Evolutionary conservation across 2,888 invertebrate genomes (phyloP), one percentile per base, ranked within the genome.

Genomic region (Phaonia tiefii): DNA sequence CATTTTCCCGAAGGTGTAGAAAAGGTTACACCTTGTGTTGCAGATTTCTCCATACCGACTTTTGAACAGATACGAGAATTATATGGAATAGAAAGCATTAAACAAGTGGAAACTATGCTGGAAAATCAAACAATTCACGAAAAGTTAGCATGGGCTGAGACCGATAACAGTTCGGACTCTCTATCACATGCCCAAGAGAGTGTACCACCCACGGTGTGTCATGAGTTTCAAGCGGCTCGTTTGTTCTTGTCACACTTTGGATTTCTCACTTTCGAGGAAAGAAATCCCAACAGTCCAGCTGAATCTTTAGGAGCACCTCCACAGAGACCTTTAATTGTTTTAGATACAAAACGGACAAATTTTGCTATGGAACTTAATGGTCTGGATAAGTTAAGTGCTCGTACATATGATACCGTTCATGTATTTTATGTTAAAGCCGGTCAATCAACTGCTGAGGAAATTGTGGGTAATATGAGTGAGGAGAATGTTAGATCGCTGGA

Each of bases 191-290:
- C 92, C 0, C 94, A 94, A 11, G 97, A 97, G 88, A 96, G 96
- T 84, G 91, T 93, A 0, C 95, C 97, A 1, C 97, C 96, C 0
- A 92, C 94, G 1, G 94, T 96, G 2, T 96, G 96, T 85, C 95
- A 97, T 74, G 98, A 98, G 89, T 99, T 98, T 89, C 98, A 99
- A 91, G 98, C 99, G 0, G 97, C 99, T 1, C 93, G 99, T 66
- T 92, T 99, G 26, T 98, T 99, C 89, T 92, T 99, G 17, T 98
- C 98, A 2, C 98, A 99, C 91, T 98, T 99, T 90, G 99, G 99
- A 0, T 96, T 98, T 86, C 91, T 99, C 17, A 94, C 95, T 46
- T 92, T 94, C 49, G 92, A 92, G 79, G 90, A 89, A 2, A 90
- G 92, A 44, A 92, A 88, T 77, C 90, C 90, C 1, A 86, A 87